phyloP scores from a whole-genome alignment of 2,113 vertebrate genomes.

The Erpornis zantholeuca region DNA sequence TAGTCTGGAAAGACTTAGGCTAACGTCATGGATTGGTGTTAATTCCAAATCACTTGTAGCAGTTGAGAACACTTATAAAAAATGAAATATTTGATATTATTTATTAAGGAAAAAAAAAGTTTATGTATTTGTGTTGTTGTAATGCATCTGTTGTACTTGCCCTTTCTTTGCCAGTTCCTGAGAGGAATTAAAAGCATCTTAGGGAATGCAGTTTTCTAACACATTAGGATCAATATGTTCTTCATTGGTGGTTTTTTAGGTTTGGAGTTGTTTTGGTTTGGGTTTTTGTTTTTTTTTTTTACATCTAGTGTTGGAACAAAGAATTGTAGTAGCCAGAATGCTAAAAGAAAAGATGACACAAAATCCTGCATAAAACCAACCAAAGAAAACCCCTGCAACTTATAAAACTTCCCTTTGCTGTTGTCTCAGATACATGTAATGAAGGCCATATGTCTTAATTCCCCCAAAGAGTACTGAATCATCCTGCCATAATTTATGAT shows the following conservation, averaged over 20 bases:
- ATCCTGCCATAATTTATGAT: not conserved
- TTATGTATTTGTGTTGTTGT: not conserved
- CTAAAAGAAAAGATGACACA: not conserved
- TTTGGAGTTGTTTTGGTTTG: not conserved
- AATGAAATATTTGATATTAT: not conserved
- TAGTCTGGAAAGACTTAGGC: not conserved
- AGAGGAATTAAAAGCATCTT: not conserved
- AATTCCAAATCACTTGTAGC: not conserved
- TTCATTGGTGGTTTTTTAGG: not conserved
- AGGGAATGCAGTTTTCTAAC: not conserved
- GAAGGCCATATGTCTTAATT: slow-evolving; percentile 20
- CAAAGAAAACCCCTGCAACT: not conserved
- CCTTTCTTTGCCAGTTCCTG: not conserved
- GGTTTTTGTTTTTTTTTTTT: not conserved
- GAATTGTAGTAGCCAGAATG: not conserved
- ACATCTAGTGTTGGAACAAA: not conserved
- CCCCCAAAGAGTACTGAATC: slow-evolving; percentile 6
- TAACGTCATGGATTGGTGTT: not conserved
- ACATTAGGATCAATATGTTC: not conserved
- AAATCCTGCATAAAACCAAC: not conserved
- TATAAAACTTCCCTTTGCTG: not conserved
- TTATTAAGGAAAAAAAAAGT: not conserved
- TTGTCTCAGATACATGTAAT: not conserved
- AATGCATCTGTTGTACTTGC: not conserved
- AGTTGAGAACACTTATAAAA: not conserved